A percentile compares a stretch with the other conserved stretches of the same genome.
phyloP scores from a whole-genome alignment of 1,140 invertebrate genomes.

The Pogonomyrmex californicus region DNA sequence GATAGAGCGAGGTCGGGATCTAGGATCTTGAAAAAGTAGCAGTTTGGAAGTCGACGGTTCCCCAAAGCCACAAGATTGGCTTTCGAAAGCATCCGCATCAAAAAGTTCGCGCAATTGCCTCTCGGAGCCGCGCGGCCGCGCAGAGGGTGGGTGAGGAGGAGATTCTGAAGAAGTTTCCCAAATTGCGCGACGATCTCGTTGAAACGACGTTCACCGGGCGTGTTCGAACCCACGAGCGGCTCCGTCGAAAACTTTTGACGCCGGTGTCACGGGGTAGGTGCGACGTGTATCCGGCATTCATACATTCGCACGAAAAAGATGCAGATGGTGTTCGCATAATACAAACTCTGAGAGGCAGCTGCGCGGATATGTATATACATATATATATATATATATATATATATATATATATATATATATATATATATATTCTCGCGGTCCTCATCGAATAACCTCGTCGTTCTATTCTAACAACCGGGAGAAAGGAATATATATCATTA shows the following conservation, averaged over 20 bases:
- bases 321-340: slow-evolving; percentile 81
- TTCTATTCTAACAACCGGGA: slow-evolving; percentile 36
- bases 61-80: slow-evolving; percentile 72
- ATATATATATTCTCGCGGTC: slow-evolving; percentile 45
- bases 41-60: slow-evolving; percentile 64
- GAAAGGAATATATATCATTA: slow-evolving; percentile 23
- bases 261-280: slow-evolving; percentile 62
- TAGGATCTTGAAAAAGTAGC: slow-evolving; percentile 69
- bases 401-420: too few species aligned
- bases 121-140: not conserved
- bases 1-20: not conserved
- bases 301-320: slow-evolving; percentile 81
- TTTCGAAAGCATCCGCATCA: slow-evolving; percentile 62
- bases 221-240: slow-evolving; percentile 60
- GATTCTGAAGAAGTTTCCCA: slow-evolving; percentile 73
- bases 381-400: too few species aligned
- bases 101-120: slow-evolving; percentile 72
- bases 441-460: slow-evolving; percentile 50
- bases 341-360: slow-evolving; percentile 69
- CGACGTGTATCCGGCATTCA: slow-evolving; percentile 78
- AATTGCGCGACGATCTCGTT: slow-evolving; percentile 75
- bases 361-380: slow-evolving; percentile 50
- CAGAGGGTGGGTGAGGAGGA: slow-evolving; percentile 38
- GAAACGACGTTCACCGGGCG: slow-evolving; percentile 65
- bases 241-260: slow-evolving; percentile 73